Conservation (phyloP, 1,140 invertebrate species). For the Monochamus saltuarius region DNA sequence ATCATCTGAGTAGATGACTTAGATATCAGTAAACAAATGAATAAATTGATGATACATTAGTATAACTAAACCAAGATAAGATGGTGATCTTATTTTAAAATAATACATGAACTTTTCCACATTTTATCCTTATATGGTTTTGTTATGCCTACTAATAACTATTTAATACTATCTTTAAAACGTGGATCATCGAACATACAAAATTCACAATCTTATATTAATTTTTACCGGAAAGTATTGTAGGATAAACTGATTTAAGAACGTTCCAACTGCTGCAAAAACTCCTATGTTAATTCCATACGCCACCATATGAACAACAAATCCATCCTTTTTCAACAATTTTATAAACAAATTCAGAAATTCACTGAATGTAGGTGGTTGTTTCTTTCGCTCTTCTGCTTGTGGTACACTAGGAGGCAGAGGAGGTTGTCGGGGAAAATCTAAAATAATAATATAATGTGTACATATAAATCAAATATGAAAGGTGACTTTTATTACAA, state of each 20-base stretch:
- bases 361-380: constrained; percentile 1
- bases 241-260: constrained; percentile 37
- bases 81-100: too few relatives aligned
- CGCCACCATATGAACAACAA: constrained; percentile 29
- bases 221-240: constrained; percentile 38
- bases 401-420: constrained; percentile 22
- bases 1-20: too few relatives aligned
- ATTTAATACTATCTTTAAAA: too few relatives aligned
- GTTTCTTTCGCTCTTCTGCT: constrained; percentile 14
- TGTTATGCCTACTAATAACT: too few relatives aligned
- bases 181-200: too few relatives aligned
- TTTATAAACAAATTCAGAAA: constrained; percentile 25
- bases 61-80: background rate
- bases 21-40: too few relatives aligned
- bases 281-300: constrained; percentile 37
- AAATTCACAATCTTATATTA: too few relatives aligned
- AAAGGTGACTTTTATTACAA: constrained; percentile 18
- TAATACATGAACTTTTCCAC: too few relatives aligned
- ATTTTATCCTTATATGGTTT: too few relatives aligned
- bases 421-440: constrained; percentile 25
- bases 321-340: constrained; percentile 27
- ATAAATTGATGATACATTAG: background rate
- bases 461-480: background rate
- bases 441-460: constrained; percentile 13
- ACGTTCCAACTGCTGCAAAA: constrained; percentile 29